Conservation (phyloP, 92 coral and sea anemone genomes). For the Actinernus sp. region DNA sequence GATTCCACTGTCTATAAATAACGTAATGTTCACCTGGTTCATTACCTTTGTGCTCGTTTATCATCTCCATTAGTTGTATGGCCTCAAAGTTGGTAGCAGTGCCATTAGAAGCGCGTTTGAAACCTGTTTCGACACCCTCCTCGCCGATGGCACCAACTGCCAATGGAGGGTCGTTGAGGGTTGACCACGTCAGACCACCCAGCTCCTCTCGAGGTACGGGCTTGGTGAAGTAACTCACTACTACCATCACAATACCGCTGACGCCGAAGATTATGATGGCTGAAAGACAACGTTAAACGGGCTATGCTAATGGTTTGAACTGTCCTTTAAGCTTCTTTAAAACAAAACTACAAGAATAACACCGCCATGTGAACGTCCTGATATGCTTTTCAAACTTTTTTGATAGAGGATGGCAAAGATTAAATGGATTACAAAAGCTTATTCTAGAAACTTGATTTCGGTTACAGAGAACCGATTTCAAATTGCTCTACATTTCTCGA, state of each 20-base stretch:
- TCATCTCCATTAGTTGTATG: constrained; percentile 34
- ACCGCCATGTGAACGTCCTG: too few species aligned
- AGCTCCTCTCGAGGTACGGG: constrained; percentile 88
- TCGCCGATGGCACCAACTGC: constrained; percentile 75
- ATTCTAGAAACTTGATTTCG: too few species aligned
- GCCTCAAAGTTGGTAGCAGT: background rate
- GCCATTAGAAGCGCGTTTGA: constrained; percentile 10
- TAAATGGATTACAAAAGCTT: too few species aligned
- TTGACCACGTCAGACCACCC: constrained; percentile 97
- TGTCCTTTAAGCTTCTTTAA: too few species aligned
- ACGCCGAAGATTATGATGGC: constrained; percentile 73
- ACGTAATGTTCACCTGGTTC: background rate
- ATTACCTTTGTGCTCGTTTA: constrained; percentile 5
- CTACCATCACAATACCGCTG: constrained; percentile 78
- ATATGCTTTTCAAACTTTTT: too few species aligned
- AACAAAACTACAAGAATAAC: too few species aligned
- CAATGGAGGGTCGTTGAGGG: constrained; percentile 84
- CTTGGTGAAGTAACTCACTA: constrained; percentile 87
- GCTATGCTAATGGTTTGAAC: too few species aligned
- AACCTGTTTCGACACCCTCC: constrained; percentile 16
- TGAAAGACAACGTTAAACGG: constrained; percentile 1
- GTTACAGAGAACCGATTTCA: too few species aligned
- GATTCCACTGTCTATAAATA: too few species aligned
- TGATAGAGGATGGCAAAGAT: too few species aligned
- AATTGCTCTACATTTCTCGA: too few species aligned